Percentiles rank a stretch among this genome's conserved stretches.
Evolutionary conservation across 2,113 vertebrate species (phyloP).

Genomic region (Sciurus niger): DNA sequence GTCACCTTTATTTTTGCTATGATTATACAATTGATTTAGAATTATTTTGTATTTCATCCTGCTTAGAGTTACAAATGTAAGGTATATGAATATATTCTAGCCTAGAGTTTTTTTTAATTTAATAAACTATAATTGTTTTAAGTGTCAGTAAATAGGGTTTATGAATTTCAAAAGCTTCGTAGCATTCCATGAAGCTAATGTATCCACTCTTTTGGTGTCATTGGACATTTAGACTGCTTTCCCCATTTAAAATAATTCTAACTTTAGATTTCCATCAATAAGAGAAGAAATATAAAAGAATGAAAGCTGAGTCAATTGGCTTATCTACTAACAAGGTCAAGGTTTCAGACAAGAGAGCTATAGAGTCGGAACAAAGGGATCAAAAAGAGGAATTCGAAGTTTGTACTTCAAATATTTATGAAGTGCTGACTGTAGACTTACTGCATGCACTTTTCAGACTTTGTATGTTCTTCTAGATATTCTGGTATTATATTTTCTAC

Average conservation of each 20-base stretch:
- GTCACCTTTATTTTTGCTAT: conserved; percentile 14
- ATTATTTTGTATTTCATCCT: conserved; percentile 6
- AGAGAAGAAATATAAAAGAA: conserved; percentile 17
- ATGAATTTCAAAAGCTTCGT: conserved; percentile 9
- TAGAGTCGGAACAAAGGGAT: background rate
- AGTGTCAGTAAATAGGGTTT: background rate
- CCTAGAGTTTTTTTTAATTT: background rate
- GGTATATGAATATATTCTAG: background rate
- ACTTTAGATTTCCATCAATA: background rate
- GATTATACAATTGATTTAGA: background rate
- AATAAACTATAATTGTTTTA: background rate
- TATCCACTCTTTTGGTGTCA: background rate
- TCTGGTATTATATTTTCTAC: background rate
- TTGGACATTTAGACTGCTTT: conserved; percentile 28
- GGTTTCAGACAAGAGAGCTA: background rate
- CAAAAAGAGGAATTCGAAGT: background rate
- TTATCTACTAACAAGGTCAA: background rate
- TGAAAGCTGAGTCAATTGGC: background rate
- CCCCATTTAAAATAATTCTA: conserved; percentile 36
- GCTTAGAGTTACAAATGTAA: background rate
- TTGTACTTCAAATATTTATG: background rate
- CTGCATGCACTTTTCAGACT: background rate
- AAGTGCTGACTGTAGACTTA: background rate
- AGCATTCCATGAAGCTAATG: background rate
- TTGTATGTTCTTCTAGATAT: background rate